Evolutionary conservation across 2,113 vertebrate species (phyloP).

Genomic region (Cettia cetti): DNA sequence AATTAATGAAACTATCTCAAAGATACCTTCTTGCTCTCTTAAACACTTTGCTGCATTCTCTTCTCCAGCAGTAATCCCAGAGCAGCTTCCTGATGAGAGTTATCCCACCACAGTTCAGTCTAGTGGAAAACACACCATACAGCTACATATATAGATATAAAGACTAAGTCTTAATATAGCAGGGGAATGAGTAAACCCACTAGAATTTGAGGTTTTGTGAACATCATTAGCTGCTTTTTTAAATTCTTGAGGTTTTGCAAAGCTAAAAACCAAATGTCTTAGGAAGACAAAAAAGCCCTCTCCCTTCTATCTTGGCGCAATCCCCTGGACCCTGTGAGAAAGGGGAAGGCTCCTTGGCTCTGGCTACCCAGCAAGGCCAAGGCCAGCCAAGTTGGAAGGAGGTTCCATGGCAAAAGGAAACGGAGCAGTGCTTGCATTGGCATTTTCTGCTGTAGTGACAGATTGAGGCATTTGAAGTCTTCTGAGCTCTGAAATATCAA

Average conservation of each 20-base stretch:
- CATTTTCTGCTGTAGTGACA: background rate
- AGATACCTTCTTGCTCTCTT: background rate
- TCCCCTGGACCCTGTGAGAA: conserved; percentile 17
- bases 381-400: conserved; percentile 32
- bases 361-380: background rate
- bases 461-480: background rate
- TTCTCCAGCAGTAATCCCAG: background rate
- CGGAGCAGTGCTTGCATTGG: background rate
- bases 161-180: background rate
- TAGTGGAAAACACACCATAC: background rate
- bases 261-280: conserved; percentile 54
- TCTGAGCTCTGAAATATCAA: background rate
- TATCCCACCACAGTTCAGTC: background rate
- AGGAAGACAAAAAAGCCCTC: conserved; percentile 20
- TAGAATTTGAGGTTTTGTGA: conserved; percentile 62
- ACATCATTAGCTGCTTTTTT: conserved; percentile 40
- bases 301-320: conserved; percentile 10
- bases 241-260: conserved; percentile 56
- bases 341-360: conserved; percentile 33
- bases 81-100: background rate
- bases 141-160: conserved; percentile 21
- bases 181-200: conserved; percentile 37
- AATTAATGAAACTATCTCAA: background rate
- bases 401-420: background rate
- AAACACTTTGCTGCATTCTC: background rate